phyloP scores from a whole-genome alignment of 92 coral and sea anemone species.

The Muricea muricata region DNA sequence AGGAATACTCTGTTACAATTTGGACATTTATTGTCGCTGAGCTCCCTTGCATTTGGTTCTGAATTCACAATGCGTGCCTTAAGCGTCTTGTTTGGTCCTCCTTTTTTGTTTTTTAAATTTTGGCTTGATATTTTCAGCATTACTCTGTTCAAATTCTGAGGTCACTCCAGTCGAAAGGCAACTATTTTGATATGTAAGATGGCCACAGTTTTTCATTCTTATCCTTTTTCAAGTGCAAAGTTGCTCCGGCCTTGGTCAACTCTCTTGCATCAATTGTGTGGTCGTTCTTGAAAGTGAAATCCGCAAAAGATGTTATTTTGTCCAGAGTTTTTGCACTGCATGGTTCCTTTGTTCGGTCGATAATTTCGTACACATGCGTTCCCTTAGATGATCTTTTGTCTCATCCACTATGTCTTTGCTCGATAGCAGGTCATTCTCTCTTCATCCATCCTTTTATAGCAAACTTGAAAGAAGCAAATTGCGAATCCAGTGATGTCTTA shows the following conservation, averaged over 20 bases:
- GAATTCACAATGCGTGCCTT: neutral
- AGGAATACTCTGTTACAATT: constrained; percentile 1
- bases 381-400: constrained; percentile 57
- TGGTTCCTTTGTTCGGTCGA: constrained; percentile 56
- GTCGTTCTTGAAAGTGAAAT: constrained; percentile 3
- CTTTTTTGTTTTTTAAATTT: constrained; percentile 9
- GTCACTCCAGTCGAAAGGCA: constrained; percentile 28
- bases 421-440: constrained; percentile 46
- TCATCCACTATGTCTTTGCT: constrained; percentile 54
- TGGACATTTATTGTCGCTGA: neutral
- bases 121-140: constrained; percentile 20
- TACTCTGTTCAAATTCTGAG: constrained; percentile 5
- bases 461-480: constrained; percentile 62
- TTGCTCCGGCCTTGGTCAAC: constrained; percentile 20
- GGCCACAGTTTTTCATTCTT: constrained; percentile 38
- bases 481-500: constrained; percentile 68
- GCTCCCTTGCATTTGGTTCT: neutral
- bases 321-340: constrained; percentile 8
- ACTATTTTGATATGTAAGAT: neutral
- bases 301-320: constrained; percentile 25
- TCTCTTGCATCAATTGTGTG: constrained; percentile 15
- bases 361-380: constrained; percentile 52
- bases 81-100: neutral
- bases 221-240: neutral
- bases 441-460: constrained; percentile 35